phyloP scores from a whole-genome alignment of 2,113 vertebrate species.

The Tragulus kanchil region DNA sequence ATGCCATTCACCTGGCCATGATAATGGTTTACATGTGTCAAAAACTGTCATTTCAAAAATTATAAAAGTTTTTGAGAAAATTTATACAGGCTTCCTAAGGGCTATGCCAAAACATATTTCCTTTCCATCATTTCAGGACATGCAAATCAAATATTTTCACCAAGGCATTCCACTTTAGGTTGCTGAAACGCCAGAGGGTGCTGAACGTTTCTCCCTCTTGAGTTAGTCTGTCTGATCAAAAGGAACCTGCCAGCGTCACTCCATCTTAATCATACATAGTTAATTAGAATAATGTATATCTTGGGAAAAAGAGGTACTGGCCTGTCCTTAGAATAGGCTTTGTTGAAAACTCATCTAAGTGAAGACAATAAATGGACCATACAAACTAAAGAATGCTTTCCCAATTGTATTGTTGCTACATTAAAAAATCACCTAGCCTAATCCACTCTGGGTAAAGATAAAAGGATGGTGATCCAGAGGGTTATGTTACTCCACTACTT shows the following conservation, averaged over 20 bases:
- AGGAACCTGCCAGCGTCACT: conserved; percentile 60
- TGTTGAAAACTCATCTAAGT: conserved; percentile 55
- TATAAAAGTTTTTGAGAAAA: not conserved
- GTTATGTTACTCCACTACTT: accelerated
- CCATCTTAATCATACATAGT: conserved; percentile 78
- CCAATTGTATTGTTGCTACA: not conserved
- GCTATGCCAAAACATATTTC: conserved; percentile 24
- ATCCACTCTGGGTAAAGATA: not conserved
- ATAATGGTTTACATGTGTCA: not conserved
- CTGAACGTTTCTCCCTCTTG: not conserved
- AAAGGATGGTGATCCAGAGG: not conserved
- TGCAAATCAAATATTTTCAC: conserved; percentile 72
- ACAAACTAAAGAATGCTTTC: conserved; percentile 50
- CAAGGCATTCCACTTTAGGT: conserved; percentile 50
- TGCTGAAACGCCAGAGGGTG: conserved; percentile 54
- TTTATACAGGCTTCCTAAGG: conserved; percentile 22
- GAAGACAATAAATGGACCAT: not conserved
- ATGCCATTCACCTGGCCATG: not conserved
- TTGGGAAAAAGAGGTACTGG: conserved; percentile 59
- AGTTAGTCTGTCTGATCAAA: conserved; percentile 66
- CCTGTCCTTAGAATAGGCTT: conserved; percentile 40
- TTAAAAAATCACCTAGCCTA: not conserved
- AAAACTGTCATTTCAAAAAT: not conserved
- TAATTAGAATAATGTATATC: conserved; percentile 79
- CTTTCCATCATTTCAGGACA: conserved; percentile 64